Conservation (phyloP, 2,797 vertebrate species). For the Cetoscarus ocellatus region DNA sequence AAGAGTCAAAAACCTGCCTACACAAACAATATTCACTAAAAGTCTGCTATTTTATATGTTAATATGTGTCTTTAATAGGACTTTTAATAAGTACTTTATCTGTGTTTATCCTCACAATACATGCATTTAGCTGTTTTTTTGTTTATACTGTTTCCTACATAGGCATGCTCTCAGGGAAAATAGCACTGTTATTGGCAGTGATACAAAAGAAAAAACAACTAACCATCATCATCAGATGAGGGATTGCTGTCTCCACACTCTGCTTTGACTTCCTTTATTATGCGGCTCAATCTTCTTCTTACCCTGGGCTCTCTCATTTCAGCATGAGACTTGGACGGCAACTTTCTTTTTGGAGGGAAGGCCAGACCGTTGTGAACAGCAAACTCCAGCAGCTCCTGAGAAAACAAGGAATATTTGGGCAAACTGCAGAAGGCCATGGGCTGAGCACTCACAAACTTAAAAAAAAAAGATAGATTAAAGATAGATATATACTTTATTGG, state of each 20-base stretch:
- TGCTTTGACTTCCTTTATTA: constrained; percentile 93
- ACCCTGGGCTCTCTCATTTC: constrained; percentile 91
- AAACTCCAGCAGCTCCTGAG: constrained; percentile 91
- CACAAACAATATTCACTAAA: neutral
- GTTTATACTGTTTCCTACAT: neutral
- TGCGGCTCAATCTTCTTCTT: constrained; percentile 89
- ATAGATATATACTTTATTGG: too few relatives aligned
- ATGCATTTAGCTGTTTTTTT: too few relatives aligned
- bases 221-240: constrained; percentile 98
- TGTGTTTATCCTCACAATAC: neutral
- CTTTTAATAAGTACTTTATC: too few relatives aligned
- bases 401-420: constrained; percentile 17
- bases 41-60: neutral
- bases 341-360: constrained; percentile 83
- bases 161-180: neutral
- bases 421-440: neutral
- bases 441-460: neutral
- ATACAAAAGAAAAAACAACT: constrained; percentile 46
- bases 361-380: constrained; percentile 90
- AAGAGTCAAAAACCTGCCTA: neutral
- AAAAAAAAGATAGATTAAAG: neutral
- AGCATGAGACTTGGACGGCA: constrained; percentile 77
- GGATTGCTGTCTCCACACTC: constrained; percentile 94
- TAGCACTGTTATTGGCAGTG: neutral
- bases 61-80: too few relatives aligned